phyloP scores from a whole-genome alignment of 2,113 vertebrate genomes.

The Uria lomvia region DNA sequence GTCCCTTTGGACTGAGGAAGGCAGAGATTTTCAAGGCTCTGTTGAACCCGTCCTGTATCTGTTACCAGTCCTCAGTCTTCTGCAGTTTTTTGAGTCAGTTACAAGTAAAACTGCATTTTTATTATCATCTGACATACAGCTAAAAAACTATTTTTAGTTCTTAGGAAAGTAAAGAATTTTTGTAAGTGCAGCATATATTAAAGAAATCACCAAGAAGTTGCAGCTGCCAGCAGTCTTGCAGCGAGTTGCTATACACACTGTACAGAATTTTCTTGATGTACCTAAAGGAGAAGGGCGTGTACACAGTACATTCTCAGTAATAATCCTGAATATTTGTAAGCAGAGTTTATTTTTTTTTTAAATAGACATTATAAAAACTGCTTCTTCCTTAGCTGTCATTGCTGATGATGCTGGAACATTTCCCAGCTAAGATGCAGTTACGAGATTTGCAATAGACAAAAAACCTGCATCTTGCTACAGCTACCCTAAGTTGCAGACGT shows the following conservation, averaged over 20 bases:
- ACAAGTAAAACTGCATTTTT: background rate
- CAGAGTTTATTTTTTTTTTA: background rate
- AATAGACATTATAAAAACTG: background rate
- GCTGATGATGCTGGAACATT: background rate
- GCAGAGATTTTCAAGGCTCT: background rate
- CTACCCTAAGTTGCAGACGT: background rate
- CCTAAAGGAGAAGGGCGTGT: background rate
- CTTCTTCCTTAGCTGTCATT: background rate
- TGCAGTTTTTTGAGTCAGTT: background rate
- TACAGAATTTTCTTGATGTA: background rate
- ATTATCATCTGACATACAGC: background rate
- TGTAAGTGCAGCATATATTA: background rate
- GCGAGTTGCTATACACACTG: background rate
- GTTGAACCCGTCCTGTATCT: background rate
- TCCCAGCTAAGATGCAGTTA: background rate
- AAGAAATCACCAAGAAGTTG: background rate
- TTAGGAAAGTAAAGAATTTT: background rate
- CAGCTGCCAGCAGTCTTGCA: background rate
- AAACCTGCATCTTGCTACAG: accelerated
- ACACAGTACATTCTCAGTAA: background rate
- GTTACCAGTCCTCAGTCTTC: background rate
- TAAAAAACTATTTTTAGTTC: background rate
- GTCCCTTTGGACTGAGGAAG: background rate
- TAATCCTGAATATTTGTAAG: background rate
- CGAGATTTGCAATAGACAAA: background rate